Conservation (phyloP, 2,888 invertebrate genomes). For the Anthophora plumipes region DNA sequence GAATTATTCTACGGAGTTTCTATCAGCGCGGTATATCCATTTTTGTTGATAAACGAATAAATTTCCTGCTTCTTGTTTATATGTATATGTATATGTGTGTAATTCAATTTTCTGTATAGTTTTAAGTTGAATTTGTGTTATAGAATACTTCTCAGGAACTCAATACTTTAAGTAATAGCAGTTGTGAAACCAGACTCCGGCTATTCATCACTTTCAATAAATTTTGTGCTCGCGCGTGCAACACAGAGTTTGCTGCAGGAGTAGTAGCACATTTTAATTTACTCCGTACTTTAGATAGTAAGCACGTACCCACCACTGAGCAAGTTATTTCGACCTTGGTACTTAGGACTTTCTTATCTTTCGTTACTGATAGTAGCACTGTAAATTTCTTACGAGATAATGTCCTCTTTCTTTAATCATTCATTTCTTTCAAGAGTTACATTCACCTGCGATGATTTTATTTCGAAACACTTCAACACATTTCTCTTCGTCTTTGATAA, state of each 20-base stretch:
- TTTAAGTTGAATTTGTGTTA: not conserved
- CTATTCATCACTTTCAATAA: slow-evolving; percentile 14
- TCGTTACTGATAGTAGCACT: slow-evolving; percentile 31
- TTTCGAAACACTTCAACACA: not conserved
- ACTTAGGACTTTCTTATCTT: slow-evolving; percentile 48
- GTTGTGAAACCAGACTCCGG: not conserved
- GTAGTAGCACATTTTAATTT: slow-evolving; percentile 49
- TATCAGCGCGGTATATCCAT: no score
- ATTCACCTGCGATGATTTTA: not conserved
- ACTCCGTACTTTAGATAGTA: slow-evolving; percentile 33
- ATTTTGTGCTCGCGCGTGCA: slow-evolving; percentile 5
- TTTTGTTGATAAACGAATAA: no score
- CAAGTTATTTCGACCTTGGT: slow-evolving; percentile 53
- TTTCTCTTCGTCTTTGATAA: not conserved
- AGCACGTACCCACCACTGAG: slow-evolving; percentile 41
- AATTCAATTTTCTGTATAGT: no score
- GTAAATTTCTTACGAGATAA: slow-evolving; percentile 43
- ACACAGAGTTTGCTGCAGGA: not conserved
- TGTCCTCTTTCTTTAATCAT: not conserved
- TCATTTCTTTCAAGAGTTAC: not conserved
- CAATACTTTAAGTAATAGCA: slow-evolving; percentile 1
- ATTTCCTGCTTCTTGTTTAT: no score
- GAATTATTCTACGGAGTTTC: no score
- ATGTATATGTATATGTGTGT: no score
- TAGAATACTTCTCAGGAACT: not conserved